Evolutionary conservation across 2,888 invertebrate species (phyloP).

Genomic region (Ochropleura leucogaster): DNA sequence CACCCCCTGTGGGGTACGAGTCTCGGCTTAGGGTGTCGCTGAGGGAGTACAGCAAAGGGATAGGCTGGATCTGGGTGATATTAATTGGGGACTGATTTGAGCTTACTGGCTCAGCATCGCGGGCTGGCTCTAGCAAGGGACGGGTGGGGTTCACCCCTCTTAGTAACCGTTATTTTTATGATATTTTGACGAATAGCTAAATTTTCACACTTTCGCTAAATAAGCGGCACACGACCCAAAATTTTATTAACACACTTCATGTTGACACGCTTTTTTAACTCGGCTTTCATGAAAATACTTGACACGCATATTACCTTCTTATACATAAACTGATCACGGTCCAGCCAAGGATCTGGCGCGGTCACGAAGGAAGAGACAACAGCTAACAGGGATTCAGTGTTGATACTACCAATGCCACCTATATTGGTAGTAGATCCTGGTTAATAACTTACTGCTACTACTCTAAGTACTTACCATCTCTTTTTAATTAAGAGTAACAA

Average conservation of each 20-base stretch:
- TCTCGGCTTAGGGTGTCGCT: too few relatives aligned
- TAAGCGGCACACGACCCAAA: slow-evolving; percentile 42
- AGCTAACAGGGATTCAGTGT: not conserved
- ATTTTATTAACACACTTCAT: slow-evolving; percentile 32
- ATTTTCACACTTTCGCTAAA: slow-evolving; percentile 39
- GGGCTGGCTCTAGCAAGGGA: too few relatives aligned
- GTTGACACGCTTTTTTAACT: slow-evolving; percentile 41
- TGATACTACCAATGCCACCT: not conserved
- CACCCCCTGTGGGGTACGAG: too few relatives aligned
- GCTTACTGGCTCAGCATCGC: too few relatives aligned
- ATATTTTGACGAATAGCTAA: slow-evolving; percentile 29
- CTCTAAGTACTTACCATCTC: not conserved
- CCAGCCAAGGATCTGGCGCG: not conserved
- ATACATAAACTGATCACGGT: not conserved
- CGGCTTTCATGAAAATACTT: slow-evolving; percentile 40
- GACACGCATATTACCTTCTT: slow-evolving; percentile 27
- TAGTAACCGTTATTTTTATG: slow-evolving; percentile 8
- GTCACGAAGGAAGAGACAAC: not conserved
- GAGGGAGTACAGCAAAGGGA: too few relatives aligned
- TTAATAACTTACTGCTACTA: not conserved
- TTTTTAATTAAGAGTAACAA: not conserved
- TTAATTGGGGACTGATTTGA: too few relatives aligned
- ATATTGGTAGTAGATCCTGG: not conserved
- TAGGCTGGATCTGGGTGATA: too few relatives aligned
- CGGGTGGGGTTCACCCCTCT: not conserved